Conservation (phyloP, 1,140 invertebrate species). For the Brachionus rotundiformis region DNA sequence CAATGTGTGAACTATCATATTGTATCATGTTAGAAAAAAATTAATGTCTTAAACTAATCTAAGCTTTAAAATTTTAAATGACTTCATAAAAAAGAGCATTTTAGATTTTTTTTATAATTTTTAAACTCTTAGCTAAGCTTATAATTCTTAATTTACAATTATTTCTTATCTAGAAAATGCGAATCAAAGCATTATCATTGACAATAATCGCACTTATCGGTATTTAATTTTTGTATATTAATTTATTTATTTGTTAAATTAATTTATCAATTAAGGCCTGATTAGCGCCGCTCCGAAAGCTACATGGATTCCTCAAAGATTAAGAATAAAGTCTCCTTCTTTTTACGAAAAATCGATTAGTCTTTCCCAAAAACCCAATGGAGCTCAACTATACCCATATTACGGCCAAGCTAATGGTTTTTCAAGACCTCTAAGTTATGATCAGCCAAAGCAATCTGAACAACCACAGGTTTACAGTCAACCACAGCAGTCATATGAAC, state of each 20-base stretch:
- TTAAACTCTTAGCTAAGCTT: background rate
- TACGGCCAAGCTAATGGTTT: background rate
- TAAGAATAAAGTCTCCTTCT: background rate
- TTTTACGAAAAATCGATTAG: background rate
- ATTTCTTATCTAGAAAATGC: background rate
- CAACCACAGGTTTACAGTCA: background rate
- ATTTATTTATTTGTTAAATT: background rate
- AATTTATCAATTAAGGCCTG: background rate
- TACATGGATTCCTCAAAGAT: background rate
- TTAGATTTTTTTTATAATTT: background rate
- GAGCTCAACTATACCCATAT: background rate
- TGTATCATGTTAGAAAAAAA: background rate
- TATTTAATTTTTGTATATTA: background rate
- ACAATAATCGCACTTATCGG: background rate
- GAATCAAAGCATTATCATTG: background rate
- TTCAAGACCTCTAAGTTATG: background rate
- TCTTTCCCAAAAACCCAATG: background rate
- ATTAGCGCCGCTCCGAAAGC: background rate
- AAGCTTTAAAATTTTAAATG: background rate
- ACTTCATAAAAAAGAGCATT: no score
- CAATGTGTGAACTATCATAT: background rate
- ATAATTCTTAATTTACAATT: background rate
- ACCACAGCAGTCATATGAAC: background rate
- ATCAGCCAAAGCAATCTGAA: background rate
- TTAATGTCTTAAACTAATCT: background rate